phyloP scores from a whole-genome alignment of 2,113 vertebrate genomes.

The Trinectes maculatus region DNA sequence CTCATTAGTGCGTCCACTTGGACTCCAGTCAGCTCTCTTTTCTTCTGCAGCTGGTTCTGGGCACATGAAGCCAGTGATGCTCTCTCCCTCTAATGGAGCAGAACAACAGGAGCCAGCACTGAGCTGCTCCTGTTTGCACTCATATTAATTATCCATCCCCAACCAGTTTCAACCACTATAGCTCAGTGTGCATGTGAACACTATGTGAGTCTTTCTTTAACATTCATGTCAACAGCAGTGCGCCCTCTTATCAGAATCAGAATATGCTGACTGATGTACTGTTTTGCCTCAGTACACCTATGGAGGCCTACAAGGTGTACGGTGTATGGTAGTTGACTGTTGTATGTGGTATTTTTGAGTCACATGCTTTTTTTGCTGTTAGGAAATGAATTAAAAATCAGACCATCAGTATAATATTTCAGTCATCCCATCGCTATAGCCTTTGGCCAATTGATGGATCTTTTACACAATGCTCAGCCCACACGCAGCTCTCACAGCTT shows the following conservation, averaged over 20 bases:
- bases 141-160: constrained; percentile 67
- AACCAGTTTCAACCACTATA: constrained; percentile 38
- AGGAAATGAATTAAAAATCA: no score
- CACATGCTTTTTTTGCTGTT: no score
- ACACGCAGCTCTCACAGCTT: neutral
- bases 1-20: constrained; percentile 72
- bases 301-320: no score
- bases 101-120: constrained; percentile 51
- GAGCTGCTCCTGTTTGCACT: constrained; percentile 58
- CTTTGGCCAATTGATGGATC: no score
- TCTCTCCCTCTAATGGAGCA: constrained; percentile 71
- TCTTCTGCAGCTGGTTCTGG: constrained; percentile 59
- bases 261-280: constrained; percentile 27
- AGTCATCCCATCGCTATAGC: no score
- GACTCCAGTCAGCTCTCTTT: constrained; percentile 62
- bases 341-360: no score
- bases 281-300: constrained; percentile 5
- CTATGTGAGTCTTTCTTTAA: constrained; percentile 39
- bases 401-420: no score
- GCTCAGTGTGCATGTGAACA: neutral
- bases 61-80: constrained; percentile 62
- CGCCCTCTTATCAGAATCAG: constrained; percentile 34
- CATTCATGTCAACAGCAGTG: constrained; percentile 24
- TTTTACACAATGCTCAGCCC: no score
- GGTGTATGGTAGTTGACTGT: no score